Conservation (phyloP, 2,888 invertebrate species). For the Campaea margaritaria region DNA sequence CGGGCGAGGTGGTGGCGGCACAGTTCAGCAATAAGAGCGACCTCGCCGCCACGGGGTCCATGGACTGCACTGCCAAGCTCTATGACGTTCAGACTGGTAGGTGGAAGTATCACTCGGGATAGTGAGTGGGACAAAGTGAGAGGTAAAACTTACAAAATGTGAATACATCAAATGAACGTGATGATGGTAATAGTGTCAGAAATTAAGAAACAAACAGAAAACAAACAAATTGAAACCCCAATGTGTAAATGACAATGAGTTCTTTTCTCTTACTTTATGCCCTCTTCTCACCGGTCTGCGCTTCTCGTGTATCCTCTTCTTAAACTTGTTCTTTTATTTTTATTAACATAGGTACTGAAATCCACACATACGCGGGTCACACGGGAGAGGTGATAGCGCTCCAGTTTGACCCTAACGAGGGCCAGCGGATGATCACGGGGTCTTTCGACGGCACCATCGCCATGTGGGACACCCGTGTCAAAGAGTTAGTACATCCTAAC, state of each 20-base stretch:
- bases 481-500: conserved; percentile 73
- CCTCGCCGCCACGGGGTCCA: conserved; percentile 89
- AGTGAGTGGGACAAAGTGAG: background rate
- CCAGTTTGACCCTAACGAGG: conserved; percentile 88
- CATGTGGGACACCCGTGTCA: conserved; percentile 89
- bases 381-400: conserved; percentile 91
- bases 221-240: too few species aligned
- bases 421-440: conserved; percentile 89
- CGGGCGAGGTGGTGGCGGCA: conserved; percentile 89
- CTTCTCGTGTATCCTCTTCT: conserved; percentile 20
- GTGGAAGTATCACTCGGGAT: background rate
- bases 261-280: too few species aligned
- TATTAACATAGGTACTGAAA: conserved; percentile 87
- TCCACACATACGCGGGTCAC: conserved; percentile 87
- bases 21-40: conserved; percentile 89
- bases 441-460: conserved; percentile 92
- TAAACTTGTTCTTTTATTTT: too few species aligned
- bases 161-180: too few species aligned
- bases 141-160: too few species aligned
- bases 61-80: conserved; percentile 90
- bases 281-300: too few species aligned
- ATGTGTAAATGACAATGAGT: too few species aligned
- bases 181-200: too few species aligned
- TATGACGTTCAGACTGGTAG: conserved; percentile 88
- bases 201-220: too few species aligned